Evolutionary conservation across 2,113 vertebrate species (phyloP).

Genomic region (Toxostoma redivivum): DNA sequence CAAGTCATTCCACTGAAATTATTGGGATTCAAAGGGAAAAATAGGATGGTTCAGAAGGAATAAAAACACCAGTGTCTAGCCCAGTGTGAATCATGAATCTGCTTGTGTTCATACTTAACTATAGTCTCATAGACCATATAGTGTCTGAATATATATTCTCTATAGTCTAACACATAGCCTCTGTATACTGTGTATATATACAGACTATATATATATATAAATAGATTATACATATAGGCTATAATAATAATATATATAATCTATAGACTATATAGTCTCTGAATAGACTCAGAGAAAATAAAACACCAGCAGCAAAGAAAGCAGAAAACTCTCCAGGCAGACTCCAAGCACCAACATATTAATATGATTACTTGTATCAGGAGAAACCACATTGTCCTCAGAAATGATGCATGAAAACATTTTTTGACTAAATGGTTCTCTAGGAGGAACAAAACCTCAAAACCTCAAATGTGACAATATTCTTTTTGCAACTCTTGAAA

Average conservation of each 20-base stretch:
- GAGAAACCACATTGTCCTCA: neutral
- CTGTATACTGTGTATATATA: neutral
- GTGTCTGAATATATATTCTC: neutral
- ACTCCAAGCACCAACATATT: neutral
- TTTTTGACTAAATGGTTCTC: neutral
- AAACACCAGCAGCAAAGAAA: neutral
- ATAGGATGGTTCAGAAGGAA: neutral
- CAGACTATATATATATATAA: neutral
- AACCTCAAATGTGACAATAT: neutral
- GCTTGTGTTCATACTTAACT: neutral
- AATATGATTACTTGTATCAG: neutral
- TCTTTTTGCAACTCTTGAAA: neutral
- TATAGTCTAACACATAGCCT: neutral
- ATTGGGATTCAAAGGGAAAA: neutral
- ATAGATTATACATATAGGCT: neutral
- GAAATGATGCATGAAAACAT: neutral
- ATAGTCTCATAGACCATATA: neutral
- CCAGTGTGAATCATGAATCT: neutral
- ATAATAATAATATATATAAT: neutral
- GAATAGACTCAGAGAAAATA: neutral
- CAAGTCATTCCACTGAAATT: neutral
- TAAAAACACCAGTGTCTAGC: neutral
- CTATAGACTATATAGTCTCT: neutral
- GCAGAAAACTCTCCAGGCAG: neutral
- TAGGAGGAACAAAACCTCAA: neutral